Base-by-base conservation (phyloP, 2,797 vertebrate species). In the Brachymystax lenok region DNA sequence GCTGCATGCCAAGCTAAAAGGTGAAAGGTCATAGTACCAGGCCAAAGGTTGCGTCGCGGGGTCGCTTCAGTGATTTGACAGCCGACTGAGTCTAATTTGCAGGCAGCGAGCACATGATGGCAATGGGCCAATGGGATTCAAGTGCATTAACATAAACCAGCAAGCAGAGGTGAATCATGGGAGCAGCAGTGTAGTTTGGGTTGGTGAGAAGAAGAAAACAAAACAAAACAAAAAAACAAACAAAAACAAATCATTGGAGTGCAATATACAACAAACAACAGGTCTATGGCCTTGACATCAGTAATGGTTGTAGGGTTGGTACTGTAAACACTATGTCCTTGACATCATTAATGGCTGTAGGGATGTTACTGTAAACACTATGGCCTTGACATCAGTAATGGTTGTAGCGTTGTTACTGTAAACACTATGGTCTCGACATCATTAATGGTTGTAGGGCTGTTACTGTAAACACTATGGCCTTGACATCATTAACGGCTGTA, bases 1-100 rank as follows among this genome's bases (percentile, higher is more conserved):
- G 96, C 95, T 95, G 96, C 95, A 95, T 95, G 95, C 95, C 95
- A 95, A 95, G 96, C 96, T 96, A 96, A 97, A 97, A 98, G 97
- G 96, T 97, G 97, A 98, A 98, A 98, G 96, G 96, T 97, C 96
- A 97, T 97, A 99, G 97, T 99, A 99, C 98, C 98, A 98, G 97
- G 92, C 99, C 98, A 98, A 98, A 98, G 91, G 97, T 97, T 96
- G 98, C 97, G 96, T 99, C 97, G 97, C 98, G 96, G 93, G 97
- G 97, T 98, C 98, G 97, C 98, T 99, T 99, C 95, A 95, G 85
- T 85, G 84, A 84, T 85, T 85, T 84, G 84, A 84, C 83, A 87
- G 86, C 82, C 86, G 82, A 96, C 97, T 97, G 95, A 96, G 97
- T 97, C 96, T 96, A 97, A 95, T 96, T 95, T 96, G 95, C 96